These are phyloP conservation scores for Corythornis vintsioides DNA, from an alignment of 2,113 vertebrate genomes.

Conservation along the genomic window DNA sequence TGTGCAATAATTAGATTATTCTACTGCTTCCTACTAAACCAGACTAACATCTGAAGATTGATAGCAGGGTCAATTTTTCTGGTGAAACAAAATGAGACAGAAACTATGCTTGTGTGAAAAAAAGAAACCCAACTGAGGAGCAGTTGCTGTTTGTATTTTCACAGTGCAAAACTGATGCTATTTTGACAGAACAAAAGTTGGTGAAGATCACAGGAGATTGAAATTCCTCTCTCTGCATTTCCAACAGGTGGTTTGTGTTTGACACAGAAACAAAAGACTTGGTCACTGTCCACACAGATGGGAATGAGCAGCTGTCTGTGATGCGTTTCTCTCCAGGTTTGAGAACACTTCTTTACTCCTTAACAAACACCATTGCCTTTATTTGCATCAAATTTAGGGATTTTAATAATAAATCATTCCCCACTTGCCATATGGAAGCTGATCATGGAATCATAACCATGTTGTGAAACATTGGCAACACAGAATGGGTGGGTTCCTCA, in stretches of 20 bases:
- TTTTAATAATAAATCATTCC: background rate
- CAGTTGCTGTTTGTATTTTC: slow-evolving; percentile 30
- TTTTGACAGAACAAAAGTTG: slow-evolving; percentile 19
- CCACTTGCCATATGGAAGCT: background rate
- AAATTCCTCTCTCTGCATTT: slow-evolving; percentile 43
- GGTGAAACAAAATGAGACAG: background rate
- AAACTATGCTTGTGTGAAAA: background rate
- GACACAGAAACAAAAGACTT: slow-evolving; percentile 96
- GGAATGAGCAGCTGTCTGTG: slow-evolving; percentile 95
- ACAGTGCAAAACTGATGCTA: background rate
- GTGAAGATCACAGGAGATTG: background rate
- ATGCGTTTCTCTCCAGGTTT: slow-evolving; percentile 94
- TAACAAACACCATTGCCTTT: accelerated
- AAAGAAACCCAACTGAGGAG: background rate
- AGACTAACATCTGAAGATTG: background rate
- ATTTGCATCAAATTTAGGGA: background rate
- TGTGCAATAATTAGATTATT: background rate
- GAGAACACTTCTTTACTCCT: background rate
- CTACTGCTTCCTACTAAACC: background rate
- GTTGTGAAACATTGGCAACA: background rate
- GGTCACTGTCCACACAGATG: slow-evolving; percentile 96
- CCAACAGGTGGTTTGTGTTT: slow-evolving; percentile 95
- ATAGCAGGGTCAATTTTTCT: background rate
- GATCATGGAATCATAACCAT: background rate
- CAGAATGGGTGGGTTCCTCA: background rate